Base-by-base conservation (phyloP, 2,797 vertebrate species). In the Phataginus tetradactyla region DNA sequence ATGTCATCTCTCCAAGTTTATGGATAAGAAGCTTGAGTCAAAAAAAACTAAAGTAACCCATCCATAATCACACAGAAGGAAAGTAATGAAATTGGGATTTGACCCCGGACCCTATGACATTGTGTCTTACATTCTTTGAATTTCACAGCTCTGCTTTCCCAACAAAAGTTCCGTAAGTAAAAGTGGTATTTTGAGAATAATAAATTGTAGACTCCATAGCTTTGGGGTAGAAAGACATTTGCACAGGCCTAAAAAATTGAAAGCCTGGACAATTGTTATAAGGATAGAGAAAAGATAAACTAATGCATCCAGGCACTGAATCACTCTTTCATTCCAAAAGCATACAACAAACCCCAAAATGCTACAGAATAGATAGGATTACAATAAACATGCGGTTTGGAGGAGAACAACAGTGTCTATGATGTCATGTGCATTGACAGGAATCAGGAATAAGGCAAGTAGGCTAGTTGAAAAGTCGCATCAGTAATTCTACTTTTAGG, bases 131-230 rank as follows among this genome's bases (percentile, higher is more conserved):
- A 51, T 69, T 64, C 32, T 81, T 90, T 92, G 51, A 90, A 90
- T 75, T 75, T 9, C 12, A 61, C 8, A 45, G 69, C 25, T 53
- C 42, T 79, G 14, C 23, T 89, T 83, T 55, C 15, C 12, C n/a
- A 64, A 37, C 13, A 42, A 23, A 89, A 94, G 21, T 49, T 78
- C 17, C 89, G 29, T 57, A 74, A 68, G 9, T 25, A 7, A 64
- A 86, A 86, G 17, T 64, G 10, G 8, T 23, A 91, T 61, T 69
- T 91, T 61, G 51, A 92, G 29, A 92, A 91, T 87, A 83, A 51
- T 20, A 39, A 83, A 53, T 55, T 49, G 8, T 6, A 77, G 3
- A 12, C 15, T 81, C 7, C 79, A 45, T 32, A 79, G 7, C 7
- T 79, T 64, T 77, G 45, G 34, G 37, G 21, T 57, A 0, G 37